Base-by-base conservation (phyloP, 1,140 invertebrate species). In the Drosophila sulfurigaster region DNA sequence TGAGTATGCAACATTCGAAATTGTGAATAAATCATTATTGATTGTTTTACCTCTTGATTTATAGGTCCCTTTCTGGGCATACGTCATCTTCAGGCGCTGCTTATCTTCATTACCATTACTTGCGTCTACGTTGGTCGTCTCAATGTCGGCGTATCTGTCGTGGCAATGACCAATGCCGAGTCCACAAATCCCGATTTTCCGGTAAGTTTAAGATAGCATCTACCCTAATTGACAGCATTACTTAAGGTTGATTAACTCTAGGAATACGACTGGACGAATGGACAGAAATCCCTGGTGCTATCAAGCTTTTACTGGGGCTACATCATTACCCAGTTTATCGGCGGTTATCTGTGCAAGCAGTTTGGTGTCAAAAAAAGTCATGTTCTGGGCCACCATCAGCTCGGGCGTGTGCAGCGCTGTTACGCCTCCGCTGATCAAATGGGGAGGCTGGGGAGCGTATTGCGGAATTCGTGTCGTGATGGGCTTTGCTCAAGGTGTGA, bases 401-500 rank as follows among this genome's bases (percentile, higher is more conserved):
- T 91, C 89, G 1, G 85, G 80, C 0, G 46, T 86, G 0, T 73
- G 68, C 20, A 93, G 93, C 54, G 82, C 93, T 45, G 68, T 93
- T 16, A 94, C 91, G 63, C 94, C 94, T 0, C 79, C 71, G 0
- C 71, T 63, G 41, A 72, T 78, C 0, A 6, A 57, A 0, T 83
- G 75, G 71, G 86, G 91, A n/a, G 95, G 94, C 6, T 96, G 95
- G 95, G 89, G 94, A 86, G 93, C 94, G 11, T 93, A 96, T 13
- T 91, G 88, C 85, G 91, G 93, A 77, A 93, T 95, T 7, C 94
- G 97, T 25, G 94, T 97, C 0, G 69, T 96, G 0, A 95, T 96
- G 92, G 98, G 98, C 1, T 91, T 98, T 1, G 94, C 93, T 13
- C 95, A 98, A 93, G 97, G 97, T 8, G 94, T 96, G 1, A 93